Percentiles rank a stretch among this genome's conserved stretches.
Conservation (phyloP, 2,888 invertebrate genomes). For the Dendrolimus pini region DNA sequence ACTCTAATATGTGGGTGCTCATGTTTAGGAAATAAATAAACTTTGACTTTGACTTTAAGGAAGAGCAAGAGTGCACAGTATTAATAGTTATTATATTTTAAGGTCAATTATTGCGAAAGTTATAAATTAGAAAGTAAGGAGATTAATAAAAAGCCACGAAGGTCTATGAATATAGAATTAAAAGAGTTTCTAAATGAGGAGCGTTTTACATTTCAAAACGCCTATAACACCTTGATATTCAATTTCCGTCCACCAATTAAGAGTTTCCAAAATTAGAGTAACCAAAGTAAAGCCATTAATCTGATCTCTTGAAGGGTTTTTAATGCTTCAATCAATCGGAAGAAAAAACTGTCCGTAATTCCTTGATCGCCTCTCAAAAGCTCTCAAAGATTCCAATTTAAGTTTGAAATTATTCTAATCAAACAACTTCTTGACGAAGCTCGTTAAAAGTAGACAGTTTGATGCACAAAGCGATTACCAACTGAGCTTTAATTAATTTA, state of each 20-base stretch:
- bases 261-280: not conserved
- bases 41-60: too few species aligned
- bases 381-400: not conserved
- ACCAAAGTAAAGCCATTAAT: not conserved
- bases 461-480: not conserved
- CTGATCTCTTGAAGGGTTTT: not conserved
- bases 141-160: too few species aligned
- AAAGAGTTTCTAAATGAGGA: too few species aligned
- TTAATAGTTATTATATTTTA: too few species aligned
- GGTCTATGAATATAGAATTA: too few species aligned
- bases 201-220: too few species aligned
- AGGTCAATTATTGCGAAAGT: too few species aligned
- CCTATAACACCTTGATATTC: not conserved
- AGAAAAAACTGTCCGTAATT: not conserved
- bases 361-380: not conserved
- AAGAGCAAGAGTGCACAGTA: too few species aligned
- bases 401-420: not conserved
- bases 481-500: too few species aligned
- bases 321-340: not conserved
- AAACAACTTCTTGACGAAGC: not conserved
- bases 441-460: not conserved
- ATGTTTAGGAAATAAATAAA: too few species aligned
- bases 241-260: not conserved
- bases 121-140: too few species aligned
- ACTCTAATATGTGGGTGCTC: too few species aligned